Conservation (phyloP, 2,797 vertebrate species). For the Tarsius wallacei region DNA sequence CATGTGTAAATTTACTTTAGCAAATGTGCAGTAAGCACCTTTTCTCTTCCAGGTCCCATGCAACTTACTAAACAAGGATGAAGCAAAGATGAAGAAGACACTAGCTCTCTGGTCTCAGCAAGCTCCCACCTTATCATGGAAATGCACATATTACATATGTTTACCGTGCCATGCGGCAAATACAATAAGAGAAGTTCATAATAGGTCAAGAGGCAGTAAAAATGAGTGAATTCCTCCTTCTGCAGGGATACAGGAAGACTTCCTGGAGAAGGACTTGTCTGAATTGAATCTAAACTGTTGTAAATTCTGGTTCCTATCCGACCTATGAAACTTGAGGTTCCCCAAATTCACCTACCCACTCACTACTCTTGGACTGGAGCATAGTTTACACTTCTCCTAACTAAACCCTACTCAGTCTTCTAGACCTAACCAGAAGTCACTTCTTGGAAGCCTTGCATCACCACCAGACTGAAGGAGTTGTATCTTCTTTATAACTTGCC, state of each 20-base stretch:
- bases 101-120: background rate
- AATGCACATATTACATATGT: background rate
- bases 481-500: too few species aligned
- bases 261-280: background rate
- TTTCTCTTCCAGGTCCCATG: background rate
- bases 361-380: background rate
- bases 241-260: background rate
- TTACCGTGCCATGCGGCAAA: background rate
- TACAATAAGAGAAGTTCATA: background rate
- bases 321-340: background rate
- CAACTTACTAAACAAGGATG: background rate
- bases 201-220: background rate
- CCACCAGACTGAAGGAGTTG: background rate
- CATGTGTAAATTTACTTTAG: background rate
- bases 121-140: background rate
- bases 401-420: background rate
- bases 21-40: background rate
- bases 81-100: background rate
- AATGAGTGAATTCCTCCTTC: background rate
- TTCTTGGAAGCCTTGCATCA: background rate
- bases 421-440: background rate
- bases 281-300: background rate
- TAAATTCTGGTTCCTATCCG: background rate
- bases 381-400: background rate
- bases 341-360: rapidly evolving